A percentile compares a stretch with the other conserved stretches of the same genome.
Conservation (phyloP, 2,113 vertebrate species). For the Carassius gibelio region DNA sequence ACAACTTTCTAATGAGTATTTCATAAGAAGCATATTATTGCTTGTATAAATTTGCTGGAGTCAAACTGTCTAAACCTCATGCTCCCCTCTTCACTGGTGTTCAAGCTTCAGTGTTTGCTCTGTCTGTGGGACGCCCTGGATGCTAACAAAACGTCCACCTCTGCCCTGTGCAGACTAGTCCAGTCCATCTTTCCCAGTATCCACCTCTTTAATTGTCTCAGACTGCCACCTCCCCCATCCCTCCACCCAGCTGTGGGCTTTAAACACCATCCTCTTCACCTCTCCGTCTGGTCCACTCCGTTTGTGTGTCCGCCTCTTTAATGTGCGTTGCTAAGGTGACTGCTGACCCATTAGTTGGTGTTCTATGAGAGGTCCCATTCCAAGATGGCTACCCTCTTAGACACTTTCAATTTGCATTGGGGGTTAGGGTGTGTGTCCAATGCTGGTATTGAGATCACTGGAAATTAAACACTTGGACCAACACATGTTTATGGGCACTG, state of each 20-base stretch:
- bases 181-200: constrained; percentile 64
- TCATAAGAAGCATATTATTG: neutral
- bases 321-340: constrained; percentile 50
- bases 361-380: neutral
- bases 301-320: constrained; percentile 50
- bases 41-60: neutral
- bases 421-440: neutral
- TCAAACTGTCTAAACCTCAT: neutral
- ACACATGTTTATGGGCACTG: neutral
- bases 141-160: constrained; percentile 31
- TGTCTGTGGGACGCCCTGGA: constrained; percentile 64
- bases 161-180: constrained; percentile 45
- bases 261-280: constrained; percentile 42
- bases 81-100: constrained; percentile 12
- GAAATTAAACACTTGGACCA: constrained; percentile 12
- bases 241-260: constrained; percentile 30
- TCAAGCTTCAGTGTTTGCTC: constrained; percentile 70
- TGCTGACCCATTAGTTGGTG: constrained; percentile 47
- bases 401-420: constrained; percentile 14
- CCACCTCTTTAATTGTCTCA: constrained; percentile 66
- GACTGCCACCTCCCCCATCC: constrained; percentile 62
- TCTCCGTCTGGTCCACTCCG: constrained; percentile 14
- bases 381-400: constrained; percentile 17
- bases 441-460: neutral
- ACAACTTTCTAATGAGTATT: too few relatives aligned